These are phyloP conservation scores for Tenualosa thibaudeaui DNA, from an alignment of 2,797 vertebrate genomes.

Conservation along the genomic window DNA sequence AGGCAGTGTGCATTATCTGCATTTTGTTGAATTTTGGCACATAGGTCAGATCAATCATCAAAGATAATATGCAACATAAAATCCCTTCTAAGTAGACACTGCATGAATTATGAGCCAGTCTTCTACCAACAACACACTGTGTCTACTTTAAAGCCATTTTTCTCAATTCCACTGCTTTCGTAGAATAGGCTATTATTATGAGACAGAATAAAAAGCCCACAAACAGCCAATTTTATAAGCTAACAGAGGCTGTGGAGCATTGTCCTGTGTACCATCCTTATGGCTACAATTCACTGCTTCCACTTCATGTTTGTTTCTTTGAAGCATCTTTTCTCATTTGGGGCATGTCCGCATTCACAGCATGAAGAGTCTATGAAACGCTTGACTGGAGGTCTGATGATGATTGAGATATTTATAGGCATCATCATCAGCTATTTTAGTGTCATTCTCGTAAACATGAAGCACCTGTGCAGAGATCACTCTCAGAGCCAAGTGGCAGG, in stretches of 20 bases:
- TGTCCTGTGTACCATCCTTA: not conserved
- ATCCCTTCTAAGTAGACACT: no score
- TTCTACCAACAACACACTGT: no score
- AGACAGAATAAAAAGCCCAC: not conserved
- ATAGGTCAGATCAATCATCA: no score
- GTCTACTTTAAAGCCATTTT: no score
- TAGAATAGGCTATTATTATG: not conserved
- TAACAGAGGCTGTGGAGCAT: not conserved
- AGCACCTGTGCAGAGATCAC: slow-evolving; percentile 14
- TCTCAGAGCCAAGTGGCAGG: slow-evolving; percentile 7
- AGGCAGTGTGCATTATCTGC: no score
- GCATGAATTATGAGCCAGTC: no score
- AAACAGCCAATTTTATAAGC: not conserved
- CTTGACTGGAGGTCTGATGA: slow-evolving; percentile 13
- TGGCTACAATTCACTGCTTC: not conserved
- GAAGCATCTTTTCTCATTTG: not conserved
- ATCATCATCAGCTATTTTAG: not conserved
- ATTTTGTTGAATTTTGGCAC: no score
- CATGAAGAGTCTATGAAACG: slow-evolving; percentile 6
- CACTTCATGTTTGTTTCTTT: not conserved
- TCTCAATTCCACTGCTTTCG: no score
- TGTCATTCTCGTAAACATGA: slow-evolving; percentile 29
- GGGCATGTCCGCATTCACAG: not conserved
- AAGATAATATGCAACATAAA: no score
- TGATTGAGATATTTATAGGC: slow-evolving; percentile 4